These are phyloP conservation scores for Theropithecus gelada DNA, from an alignment of 2,113 vertebrate species.

Conservation along the genomic window DNA sequence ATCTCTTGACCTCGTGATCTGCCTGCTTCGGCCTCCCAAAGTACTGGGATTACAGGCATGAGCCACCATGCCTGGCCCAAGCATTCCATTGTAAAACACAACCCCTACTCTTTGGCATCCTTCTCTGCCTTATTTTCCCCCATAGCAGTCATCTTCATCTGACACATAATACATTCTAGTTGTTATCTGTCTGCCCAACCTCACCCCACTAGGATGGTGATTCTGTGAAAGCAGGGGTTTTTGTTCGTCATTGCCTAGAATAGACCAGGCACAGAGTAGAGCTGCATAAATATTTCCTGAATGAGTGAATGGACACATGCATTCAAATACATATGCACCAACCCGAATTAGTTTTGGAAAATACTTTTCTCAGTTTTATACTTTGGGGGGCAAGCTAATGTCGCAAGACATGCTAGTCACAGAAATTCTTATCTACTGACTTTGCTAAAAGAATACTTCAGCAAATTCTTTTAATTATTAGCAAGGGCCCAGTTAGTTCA, in stretches of 20 bases:
- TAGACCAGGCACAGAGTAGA: not conserved
- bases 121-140: not conserved
- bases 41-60: too few species aligned
- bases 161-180: not conserved
- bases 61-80: too few species aligned
- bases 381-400: not conserved
- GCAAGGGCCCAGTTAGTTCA: not conserved
- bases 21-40: too few species aligned
- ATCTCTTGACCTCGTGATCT: too few species aligned
- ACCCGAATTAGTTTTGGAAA: not conserved
- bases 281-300: not conserved
- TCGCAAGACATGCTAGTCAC: not conserved
- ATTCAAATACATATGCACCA: not conserved
- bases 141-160: not conserved
- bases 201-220: not conserved
- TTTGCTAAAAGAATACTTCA: not conserved
- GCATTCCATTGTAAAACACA: not conserved
- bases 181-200: not conserved
- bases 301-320: fast-evolving
- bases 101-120: not conserved
- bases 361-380: not conserved
- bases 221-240: not conserved
- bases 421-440: constrained; percentile 22
- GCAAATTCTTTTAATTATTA: constrained; percentile 48
- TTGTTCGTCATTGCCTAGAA: not conserved